Evolutionary conservation across 1,140 invertebrate species (phyloP).

Genomic region (Nasonia longicornis): DNA sequence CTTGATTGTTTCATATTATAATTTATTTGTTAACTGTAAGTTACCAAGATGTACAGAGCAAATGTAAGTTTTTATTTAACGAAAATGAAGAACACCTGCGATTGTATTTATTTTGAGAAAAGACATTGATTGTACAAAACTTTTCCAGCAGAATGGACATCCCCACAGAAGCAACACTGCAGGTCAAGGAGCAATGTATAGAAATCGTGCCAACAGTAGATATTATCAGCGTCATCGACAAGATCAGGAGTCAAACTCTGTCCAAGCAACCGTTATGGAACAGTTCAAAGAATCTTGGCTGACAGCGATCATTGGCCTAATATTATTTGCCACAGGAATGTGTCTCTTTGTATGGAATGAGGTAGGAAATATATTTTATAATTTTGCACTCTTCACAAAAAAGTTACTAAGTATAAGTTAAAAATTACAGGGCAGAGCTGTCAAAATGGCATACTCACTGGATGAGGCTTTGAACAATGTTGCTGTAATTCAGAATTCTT

Average conservation of each 20-base stretch:
- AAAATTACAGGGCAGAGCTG: slow-evolving; percentile 74
- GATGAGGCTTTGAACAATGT: slow-evolving; percentile 78
- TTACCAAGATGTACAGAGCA: slow-evolving; percentile 51
- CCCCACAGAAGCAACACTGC: slow-evolving; percentile 50
- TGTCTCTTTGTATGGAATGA: slow-evolving; percentile 82
- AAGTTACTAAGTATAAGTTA: slow-evolving; percentile 19
- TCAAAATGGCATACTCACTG: slow-evolving; percentile 77
- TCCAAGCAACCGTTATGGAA: slow-evolving; percentile 66
- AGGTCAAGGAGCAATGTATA: slow-evolving; percentile 48
- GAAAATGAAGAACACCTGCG: not conserved
- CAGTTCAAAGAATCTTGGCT: slow-evolving; percentile 76
- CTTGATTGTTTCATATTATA: not conserved
- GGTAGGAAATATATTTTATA: slow-evolving; percentile 63
- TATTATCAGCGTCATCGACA: slow-evolving; percentile 32
- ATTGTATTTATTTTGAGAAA: not conserved
- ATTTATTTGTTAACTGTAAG: not conserved
- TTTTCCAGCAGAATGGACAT: slow-evolving; percentile 57
- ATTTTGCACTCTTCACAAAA: slow-evolving; percentile 20
- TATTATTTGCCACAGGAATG: slow-evolving; percentile 72
- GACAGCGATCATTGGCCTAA: slow-evolving; percentile 73
- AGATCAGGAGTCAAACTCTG: slow-evolving; percentile 39
- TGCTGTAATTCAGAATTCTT: slow-evolving; percentile 69
- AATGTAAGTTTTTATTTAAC: slow-evolving; percentile 49
- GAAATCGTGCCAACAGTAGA: slow-evolving; percentile 51
- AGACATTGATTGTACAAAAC: not conserved